Conservation (phyloP, 1,140 invertebrate genomes). For the Drosophila ananassae region DNA sequence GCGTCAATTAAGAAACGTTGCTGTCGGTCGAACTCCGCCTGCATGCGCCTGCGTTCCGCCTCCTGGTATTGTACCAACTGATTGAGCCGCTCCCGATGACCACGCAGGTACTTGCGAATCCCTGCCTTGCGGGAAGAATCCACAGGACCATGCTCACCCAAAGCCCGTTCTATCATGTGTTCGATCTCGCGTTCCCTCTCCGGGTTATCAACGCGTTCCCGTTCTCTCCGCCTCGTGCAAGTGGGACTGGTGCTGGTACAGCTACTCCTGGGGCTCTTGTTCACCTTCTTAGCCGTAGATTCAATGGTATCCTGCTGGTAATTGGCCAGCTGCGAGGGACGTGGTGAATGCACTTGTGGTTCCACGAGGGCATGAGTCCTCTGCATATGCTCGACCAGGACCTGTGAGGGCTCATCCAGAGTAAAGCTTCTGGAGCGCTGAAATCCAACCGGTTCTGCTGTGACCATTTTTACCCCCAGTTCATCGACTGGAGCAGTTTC, state of each 20-base stretch:
- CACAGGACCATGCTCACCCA: conserved; percentile 34
- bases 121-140: conserved; percentile 35
- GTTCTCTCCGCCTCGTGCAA: neutral
- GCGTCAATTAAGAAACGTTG: conserved; percentile 71
- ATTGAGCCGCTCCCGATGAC: conserved; percentile 82
- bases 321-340: conserved; percentile 12
- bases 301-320: conserved; percentile 69
- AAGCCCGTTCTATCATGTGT: conserved; percentile 45
- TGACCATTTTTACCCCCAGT: neutral
- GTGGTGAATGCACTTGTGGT: neutral
- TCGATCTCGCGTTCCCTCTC: conserved; percentile 46
- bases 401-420: conserved; percentile 86
- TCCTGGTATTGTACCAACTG: conserved; percentile 81
- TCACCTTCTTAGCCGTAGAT: conserved; percentile 74
- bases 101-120: conserved; percentile 64
- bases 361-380: conserved; percentile 22
- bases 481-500: neutral
- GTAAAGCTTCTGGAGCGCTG: conserved; percentile 87
- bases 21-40: conserved; percentile 69
- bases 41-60: conserved; percentile 64
- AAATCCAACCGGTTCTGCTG: neutral
- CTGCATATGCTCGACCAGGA: conserved; percentile 86
- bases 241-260: conserved; percentile 3
- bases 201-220: neutral
- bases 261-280: conserved; percentile 27